Evolutionary conservation across 2,113 vertebrate species (phyloP).

Genomic region (Phalacrocorax brasilianus): DNA sequence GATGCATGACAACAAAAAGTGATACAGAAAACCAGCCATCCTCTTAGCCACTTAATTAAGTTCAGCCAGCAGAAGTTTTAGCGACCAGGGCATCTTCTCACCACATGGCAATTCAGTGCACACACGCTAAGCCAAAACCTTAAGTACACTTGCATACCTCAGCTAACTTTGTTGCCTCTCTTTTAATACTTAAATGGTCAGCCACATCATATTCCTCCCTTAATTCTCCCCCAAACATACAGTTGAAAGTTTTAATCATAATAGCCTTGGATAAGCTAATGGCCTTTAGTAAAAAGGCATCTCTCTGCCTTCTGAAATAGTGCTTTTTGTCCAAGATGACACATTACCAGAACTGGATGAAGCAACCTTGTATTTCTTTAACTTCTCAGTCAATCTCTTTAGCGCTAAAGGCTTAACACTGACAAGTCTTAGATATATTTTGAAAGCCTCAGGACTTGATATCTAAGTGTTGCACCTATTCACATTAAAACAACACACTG

Average conservation of each 20-base stretch:
- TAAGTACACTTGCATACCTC: neutral
- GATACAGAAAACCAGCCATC: neutral
- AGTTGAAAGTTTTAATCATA: neutral
- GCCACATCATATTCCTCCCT: neutral
- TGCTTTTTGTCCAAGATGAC: neutral
- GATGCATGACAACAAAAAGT: neutral
- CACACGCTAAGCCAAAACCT: neutral
- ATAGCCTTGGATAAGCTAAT: neutral
- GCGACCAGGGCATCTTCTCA: neutral
- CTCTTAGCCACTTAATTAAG: neutral
- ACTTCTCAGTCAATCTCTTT: neutral
- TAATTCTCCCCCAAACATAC: neutral
- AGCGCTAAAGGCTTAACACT: neutral
- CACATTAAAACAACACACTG: neutral
- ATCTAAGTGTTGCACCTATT: neutral
- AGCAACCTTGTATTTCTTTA: neutral
- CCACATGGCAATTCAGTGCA: neutral
- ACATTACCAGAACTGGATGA: neutral
- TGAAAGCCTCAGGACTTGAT: neutral
- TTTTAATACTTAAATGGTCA: neutral
- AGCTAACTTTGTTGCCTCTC: neutral
- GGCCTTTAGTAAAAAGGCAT: neutral
- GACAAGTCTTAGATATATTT: neutral
- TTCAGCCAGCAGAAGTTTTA: neutral
- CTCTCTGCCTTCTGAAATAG: neutral